phyloP scores from a whole-genome alignment of 2,888 invertebrate species.

The Girardia tigrina region DNA sequence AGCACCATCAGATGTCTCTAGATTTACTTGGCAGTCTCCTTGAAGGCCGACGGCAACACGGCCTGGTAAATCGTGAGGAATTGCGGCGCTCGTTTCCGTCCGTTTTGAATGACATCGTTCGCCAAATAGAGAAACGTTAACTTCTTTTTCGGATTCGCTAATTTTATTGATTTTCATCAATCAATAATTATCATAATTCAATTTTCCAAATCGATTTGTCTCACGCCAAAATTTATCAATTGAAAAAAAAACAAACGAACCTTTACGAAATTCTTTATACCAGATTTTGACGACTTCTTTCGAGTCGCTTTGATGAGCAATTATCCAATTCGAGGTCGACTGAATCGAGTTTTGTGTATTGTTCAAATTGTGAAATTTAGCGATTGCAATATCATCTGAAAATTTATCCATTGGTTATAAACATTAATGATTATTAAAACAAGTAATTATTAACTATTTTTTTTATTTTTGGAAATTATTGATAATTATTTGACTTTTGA shows the following conservation, averaged over 20 bases:
- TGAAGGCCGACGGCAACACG: conserved; percentile 67
- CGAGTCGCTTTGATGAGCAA: background rate
- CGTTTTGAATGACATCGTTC: conserved; percentile 97
- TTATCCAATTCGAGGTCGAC: background rate
- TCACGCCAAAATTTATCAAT: too few relatives aligned
- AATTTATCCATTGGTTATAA: background rate
- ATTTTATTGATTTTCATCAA: background rate
- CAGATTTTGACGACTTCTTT: conserved; percentile 13
- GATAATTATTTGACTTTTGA: too few relatives aligned
- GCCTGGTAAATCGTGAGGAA: conserved; percentile 67
- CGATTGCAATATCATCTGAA: conserved; percentile 14
- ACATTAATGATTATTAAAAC: background rate
- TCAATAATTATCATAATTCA: too few relatives aligned
- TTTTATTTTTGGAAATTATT: too few relatives aligned
- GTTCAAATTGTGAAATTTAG: background rate
- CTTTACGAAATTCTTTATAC: conserved; percentile 17
- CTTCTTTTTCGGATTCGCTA: conserved; percentile 52
- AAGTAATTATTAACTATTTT: too few relatives aligned
- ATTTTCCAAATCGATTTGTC: too few relatives aligned
- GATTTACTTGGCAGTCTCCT: conserved; percentile 60
- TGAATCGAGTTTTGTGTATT: conserved; percentile 9
- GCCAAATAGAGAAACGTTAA: conserved; percentile 90
- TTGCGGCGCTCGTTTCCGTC: conserved; percentile 89
- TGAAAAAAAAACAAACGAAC: background rate
- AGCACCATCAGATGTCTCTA: background rate